Evolutionary conservation across 2,797 vertebrate genomes (phyloP).

Genomic region (Anguilla marmorata): DNA sequence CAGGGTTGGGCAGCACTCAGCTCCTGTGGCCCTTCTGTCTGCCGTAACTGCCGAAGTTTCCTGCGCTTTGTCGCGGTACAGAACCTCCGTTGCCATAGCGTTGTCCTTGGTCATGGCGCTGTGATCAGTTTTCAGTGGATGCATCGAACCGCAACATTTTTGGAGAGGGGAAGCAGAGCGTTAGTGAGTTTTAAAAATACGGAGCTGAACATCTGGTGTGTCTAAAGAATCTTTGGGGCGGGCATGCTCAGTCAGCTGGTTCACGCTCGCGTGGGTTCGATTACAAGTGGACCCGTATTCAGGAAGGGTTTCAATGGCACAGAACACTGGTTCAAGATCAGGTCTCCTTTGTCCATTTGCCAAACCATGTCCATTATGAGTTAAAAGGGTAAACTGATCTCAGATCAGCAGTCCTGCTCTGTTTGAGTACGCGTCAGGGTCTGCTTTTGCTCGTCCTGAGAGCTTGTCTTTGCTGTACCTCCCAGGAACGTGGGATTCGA

Average conservation of each 20-base stretch:
- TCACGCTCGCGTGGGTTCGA: no score
- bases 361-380: not conserved
- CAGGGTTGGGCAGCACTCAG: not conserved
- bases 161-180: not conserved
- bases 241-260: not conserved
- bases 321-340: not conserved
- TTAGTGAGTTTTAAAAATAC: not conserved
- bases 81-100: not conserved
- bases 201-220: not conserved
- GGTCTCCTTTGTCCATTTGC: not conserved
- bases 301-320: not conserved
- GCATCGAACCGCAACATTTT: not conserved
- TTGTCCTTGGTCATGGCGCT: not conserved
- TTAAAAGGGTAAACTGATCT: not conserved
- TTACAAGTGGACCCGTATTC: not conserved
- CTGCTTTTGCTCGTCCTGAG: not conserved
- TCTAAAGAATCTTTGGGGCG: not conserved
- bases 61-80: not conserved
- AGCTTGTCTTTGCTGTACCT: not conserved
- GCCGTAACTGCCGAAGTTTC: not conserved
- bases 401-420: not conserved
- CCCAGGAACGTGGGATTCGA: slow-evolving; percentile 32
- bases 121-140: not conserved
- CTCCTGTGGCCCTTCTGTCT: not conserved
- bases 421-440: not conserved